phyloP scores from a whole-genome alignment of 2,797 vertebrate species.

The Siniperca undulata region DNA sequence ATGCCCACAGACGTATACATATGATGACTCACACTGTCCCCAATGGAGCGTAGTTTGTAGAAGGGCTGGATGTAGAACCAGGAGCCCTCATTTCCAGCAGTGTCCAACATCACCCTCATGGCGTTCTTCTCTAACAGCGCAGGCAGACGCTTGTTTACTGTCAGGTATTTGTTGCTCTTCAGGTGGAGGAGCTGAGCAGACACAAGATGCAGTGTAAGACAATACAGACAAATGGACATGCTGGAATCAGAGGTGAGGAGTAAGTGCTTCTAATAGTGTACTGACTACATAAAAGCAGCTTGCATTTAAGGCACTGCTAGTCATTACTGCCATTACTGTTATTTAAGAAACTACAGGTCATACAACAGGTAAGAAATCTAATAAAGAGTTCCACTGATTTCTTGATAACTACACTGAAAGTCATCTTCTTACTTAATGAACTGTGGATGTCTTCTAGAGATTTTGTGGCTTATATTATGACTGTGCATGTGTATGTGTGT shows the following conservation, averaged over 20 bases:
- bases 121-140: constrained; percentile 98
- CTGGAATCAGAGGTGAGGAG: not conserved
- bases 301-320: not conserved
- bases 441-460: not conserved
- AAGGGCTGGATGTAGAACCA: constrained; percentile 99
- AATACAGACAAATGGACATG: not conserved
- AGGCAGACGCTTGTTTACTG: constrained; percentile 97
- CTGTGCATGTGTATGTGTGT: not conserved
- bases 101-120: constrained; percentile 97
- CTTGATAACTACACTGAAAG: not conserved
- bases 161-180: constrained; percentile 99
- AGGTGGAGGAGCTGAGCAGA: constrained; percentile 93
- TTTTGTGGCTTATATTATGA: not conserved
- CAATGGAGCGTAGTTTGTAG: constrained; percentile 97
- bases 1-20: not conserved
- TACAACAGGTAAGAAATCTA: constrained; percentile 1
- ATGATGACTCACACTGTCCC: constrained; percentile 92
- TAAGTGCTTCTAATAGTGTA: not conserved
- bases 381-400: not conserved
- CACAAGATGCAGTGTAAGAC: constrained; percentile 15
- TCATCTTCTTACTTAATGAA: not conserved
- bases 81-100: constrained; percentile 97
- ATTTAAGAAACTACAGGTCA: not conserved
- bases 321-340: not conserved
- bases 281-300: not conserved